These are phyloP conservation scores for Eudemis profundana DNA, from an alignment of 2,888 invertebrate genomes.

Conservation along the genomic window DNA sequence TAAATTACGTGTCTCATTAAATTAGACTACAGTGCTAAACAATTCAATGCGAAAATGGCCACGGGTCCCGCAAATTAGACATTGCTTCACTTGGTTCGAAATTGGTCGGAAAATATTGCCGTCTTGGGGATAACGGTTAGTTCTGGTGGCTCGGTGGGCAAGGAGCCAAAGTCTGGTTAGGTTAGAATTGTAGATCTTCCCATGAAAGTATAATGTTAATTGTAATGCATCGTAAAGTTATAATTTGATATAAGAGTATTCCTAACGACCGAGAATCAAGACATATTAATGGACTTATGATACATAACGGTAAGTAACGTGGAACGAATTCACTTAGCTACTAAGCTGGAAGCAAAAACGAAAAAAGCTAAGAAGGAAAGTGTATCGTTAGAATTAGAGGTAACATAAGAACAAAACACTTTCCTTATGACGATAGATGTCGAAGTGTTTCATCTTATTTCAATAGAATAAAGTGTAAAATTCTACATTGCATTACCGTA, in stretches of 20 bases:
- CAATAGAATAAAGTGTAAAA: too few relatives aligned
- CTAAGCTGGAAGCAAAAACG: constrained; percentile 46
- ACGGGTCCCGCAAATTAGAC: constrained; percentile 37
- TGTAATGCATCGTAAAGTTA: background rate
- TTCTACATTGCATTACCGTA: too few relatives aligned
- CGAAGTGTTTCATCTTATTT: too few relatives aligned
- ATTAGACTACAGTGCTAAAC: constrained; percentile 19
- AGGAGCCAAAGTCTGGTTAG: constrained; percentile 61
- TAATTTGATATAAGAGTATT: background rate
- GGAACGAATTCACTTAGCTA: constrained; percentile 53
- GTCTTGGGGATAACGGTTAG: constrained; percentile 45
- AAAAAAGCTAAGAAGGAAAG: constrained; percentile 48
- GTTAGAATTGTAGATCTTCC: constrained; percentile 52
- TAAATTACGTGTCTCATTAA: constrained; percentile 13
- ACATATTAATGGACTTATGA: constrained; percentile 2
- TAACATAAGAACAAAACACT: too few relatives aligned
- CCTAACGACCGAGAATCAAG: background rate
- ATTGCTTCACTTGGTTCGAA: constrained; percentile 39
- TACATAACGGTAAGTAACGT: constrained; percentile 3
- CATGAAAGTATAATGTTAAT: constrained; percentile 40
- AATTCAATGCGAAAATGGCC: constrained; percentile 24
- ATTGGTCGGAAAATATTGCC: constrained; percentile 46
- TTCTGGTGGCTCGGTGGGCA: constrained; percentile 52
- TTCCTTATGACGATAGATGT: too few relatives aligned
- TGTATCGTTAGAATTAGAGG: constrained; percentile 48